Evolutionary conservation across 2,888 invertebrate genomes (phyloP).

Genomic region (Anthrax anthrax): DNA sequence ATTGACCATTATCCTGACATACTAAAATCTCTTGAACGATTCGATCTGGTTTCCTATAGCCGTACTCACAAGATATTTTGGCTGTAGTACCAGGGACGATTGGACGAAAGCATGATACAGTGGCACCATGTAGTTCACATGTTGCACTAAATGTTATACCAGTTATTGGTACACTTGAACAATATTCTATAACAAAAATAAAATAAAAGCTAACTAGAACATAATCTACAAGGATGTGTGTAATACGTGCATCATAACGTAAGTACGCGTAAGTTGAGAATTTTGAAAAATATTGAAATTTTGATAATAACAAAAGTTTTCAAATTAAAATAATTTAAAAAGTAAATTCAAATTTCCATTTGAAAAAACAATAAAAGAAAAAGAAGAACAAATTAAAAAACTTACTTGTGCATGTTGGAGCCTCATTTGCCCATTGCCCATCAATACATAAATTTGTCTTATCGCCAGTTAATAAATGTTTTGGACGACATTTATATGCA

Average conservation of each 20-base stretch:
- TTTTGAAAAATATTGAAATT: too few species aligned
- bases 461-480: neutral
- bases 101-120: conserved; percentile 10
- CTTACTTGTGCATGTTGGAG: conserved; percentile 7
- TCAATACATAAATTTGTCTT: neutral
- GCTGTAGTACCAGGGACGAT: conserved; percentile 13
- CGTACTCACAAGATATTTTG: conserved; percentile 8
- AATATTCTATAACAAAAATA: neutral
- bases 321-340: neutral
- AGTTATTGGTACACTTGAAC: neutral
- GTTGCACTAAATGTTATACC: conserved; percentile 3
- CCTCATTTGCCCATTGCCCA: neutral
- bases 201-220: too few species aligned
- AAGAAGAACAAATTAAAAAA: neutral
- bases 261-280: too few species aligned
- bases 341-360: neutral
- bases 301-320: too few species aligned
- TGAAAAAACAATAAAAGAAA: too few species aligned
- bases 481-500: neutral
- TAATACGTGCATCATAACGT: too few species aligned
- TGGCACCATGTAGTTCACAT: conserved; percentile 7
- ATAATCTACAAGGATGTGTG: too few species aligned
- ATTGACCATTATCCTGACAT: conserved; percentile 19
- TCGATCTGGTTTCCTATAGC: conserved; percentile 4
- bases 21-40: neutral